A percentile compares a stretch with the other conserved stretches of the same genome.
Evolutionary conservation across 1,140 invertebrate species (phyloP).

Genomic region (Rhizoglyphus robini): DNA sequence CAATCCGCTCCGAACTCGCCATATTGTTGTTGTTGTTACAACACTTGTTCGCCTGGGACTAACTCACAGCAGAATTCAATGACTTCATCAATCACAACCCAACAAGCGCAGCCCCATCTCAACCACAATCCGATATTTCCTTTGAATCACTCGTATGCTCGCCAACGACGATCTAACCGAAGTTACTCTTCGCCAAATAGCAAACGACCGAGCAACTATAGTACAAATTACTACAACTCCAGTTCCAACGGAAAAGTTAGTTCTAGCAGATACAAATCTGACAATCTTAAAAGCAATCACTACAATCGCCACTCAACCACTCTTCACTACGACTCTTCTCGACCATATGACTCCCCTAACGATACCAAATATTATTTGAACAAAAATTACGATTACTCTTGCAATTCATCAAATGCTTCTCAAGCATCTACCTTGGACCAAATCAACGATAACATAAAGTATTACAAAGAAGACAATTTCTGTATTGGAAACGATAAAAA

Average conservation of each 20-base stretch:
- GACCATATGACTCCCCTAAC: no score
- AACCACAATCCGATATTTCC: no score
- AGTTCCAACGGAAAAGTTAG: not conserved
- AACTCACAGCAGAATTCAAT: not conserved
- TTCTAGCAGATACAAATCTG: no score
- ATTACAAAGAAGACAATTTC: not conserved
- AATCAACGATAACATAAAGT: not conserved
- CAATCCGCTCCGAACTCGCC: not conserved
- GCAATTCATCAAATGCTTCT: not conserved
- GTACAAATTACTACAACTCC: not conserved
- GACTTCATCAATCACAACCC: not conserved
- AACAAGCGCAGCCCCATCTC: no score
- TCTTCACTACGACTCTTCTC: no score
- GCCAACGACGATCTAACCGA: not conserved
- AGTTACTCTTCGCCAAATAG: slow-evolving; percentile 3
- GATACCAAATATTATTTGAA: slow-evolving; percentile 3
- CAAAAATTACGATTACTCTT: not conserved
- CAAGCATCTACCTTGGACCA: not conserved
- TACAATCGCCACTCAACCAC: no score
- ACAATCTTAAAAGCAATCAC: no score
- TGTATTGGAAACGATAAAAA: no score
- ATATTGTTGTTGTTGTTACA: not conserved
- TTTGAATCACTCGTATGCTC: not conserved
- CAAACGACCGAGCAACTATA: not conserved
- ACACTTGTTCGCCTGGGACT: not conserved